These are phyloP conservation scores for Maniola jurtina DNA, from an alignment of 1,140 invertebrate species.

Conservation along the genomic window DNA sequence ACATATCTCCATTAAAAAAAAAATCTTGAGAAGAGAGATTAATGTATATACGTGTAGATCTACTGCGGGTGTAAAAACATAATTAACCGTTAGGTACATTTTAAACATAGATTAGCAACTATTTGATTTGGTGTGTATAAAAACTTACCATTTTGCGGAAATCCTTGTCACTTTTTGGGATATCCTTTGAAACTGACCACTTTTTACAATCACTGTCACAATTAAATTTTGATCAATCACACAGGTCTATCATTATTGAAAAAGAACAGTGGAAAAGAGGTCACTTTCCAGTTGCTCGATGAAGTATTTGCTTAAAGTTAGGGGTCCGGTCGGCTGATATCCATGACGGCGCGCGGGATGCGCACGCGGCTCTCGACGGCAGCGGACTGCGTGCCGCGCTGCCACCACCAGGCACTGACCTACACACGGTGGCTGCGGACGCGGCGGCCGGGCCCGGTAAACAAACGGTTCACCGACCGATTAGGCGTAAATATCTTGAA, in stretches of 20 bases:
- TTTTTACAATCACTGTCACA: slow-evolving; percentile 51
- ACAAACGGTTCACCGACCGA: slow-evolving; percentile 76
- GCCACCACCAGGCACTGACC: slow-evolving; percentile 61
- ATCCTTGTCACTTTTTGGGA: slow-evolving; percentile 34
- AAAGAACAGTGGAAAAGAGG: slow-evolving; percentile 50
- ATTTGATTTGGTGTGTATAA: not conserved
- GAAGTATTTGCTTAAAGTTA: slow-evolving; percentile 39
- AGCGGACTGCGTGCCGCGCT: slow-evolving; percentile 51
- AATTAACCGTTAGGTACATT: too few species aligned
- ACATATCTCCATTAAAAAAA: too few species aligned
- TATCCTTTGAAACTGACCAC: slow-evolving; percentile 56
- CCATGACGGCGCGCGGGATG: slow-evolving; percentile 58
- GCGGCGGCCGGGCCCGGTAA: slow-evolving; percentile 60
- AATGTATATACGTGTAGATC: too few species aligned
- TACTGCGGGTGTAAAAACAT: too few species aligned
- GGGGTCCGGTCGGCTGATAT: slow-evolving; percentile 34
- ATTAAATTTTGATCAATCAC: slow-evolving; percentile 19
- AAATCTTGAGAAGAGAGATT: too few species aligned
- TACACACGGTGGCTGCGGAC: slow-evolving; percentile 50
- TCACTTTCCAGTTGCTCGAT: slow-evolving; percentile 45
- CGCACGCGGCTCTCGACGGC: slow-evolving; percentile 51
- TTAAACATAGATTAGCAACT: not conserved
- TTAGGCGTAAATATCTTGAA: slow-evolving; percentile 52
- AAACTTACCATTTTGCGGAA: slow-evolving; percentile 55
- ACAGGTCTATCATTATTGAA: slow-evolving; percentile 45